Evolutionary conservation across 2,888 invertebrate genomes (phyloP), one percentile per base, ranked within the genome.

Genomic region (Thecophora atra): DNA sequence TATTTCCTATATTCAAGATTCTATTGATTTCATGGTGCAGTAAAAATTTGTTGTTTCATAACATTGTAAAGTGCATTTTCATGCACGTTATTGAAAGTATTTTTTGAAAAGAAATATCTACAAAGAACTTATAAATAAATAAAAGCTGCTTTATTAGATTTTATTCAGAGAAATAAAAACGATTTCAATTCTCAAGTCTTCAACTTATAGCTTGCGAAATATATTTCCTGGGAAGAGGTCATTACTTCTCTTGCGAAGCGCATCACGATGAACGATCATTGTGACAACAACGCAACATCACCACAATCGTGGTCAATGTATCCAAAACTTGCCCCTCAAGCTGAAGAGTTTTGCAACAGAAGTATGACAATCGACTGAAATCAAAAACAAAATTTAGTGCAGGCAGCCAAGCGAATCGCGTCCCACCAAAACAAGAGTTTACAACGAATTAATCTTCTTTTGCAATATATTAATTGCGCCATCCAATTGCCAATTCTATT

Each of bases 301-400:
- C 6, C 37, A 37, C n/a, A n/a, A n/a, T n/a, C n/a, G 11, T 37
- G 37, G 6, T 0, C 37, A 37, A 37, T 37, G n/a, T n/a, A n/a
- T n/a, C 11, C 47, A 47, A n/a, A 8, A 47, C 26, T 58, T 8
- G 64, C 28, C 69, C 60, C 69, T 51, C 17, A 69, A 51, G 44
- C 24, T 44, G 47, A 62, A 69, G 51, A 60, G 28, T 47, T n/a
- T 60, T 69, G 47, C 47, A 28, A 7, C 52, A 67, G 65, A 58
- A 58, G 8, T 56, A 42, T 11, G 11, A 15, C 26, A 30, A 30
- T 37, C 8, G 54, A 54, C n/a, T 54, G 13, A n/a, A 54, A 65
- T 54, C 15, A 37, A 21, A 67, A 15, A 19, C 6, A 52, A 24
- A 17, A 30, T 30, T 52, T 13, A 54, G 26, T 2, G 24, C 19